A percentile compares a stretch with the other conserved stretches of the same genome.
These are phyloP conservation scores for Scaptodrosophila latifasciaeformis DNA, from an alignment of 2,888 invertebrate genomes.

Conservation along the genomic window DNA sequence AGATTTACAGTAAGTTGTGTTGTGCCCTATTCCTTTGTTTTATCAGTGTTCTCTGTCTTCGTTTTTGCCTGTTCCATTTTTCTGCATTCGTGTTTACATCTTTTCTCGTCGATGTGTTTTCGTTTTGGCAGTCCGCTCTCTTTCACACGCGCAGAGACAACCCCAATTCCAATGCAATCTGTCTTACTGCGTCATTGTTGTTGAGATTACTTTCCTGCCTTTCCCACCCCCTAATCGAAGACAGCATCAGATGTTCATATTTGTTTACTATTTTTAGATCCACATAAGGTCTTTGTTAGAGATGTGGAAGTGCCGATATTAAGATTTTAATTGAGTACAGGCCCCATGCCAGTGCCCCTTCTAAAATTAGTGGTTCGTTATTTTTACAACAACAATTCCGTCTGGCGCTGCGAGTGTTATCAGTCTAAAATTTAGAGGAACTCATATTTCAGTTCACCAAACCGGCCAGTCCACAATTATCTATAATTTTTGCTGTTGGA, in stretches of 20 bases:
- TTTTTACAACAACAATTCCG: conserved; percentile 26
- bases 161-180: conserved; percentile 1
- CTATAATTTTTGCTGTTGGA: too few species aligned
- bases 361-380: too few species aligned
- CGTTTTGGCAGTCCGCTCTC: conserved; percentile 8
- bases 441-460: too few species aligned
- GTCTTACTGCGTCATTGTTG: conserved; percentile 41
- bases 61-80: background rate
- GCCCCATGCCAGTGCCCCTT: too few species aligned
- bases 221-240: conserved; percentile 15
- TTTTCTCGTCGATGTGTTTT: conserved; percentile 18
- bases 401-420: background rate
- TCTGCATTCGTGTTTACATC: conserved; percentile 21
- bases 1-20: conserved; percentile 56
- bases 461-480: too few species aligned
- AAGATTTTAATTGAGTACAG: too few species aligned
- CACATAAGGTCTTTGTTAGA: conserved; percentile 4
- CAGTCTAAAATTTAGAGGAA: too few species aligned
- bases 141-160: conserved; percentile 1
- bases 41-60: conserved; percentile 34
- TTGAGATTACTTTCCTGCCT: conserved; percentile 7
- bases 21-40: conserved; percentile 28
- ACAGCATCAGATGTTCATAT: conserved; percentile 36
- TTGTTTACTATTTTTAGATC: conserved; percentile 45
- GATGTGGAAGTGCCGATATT: too few species aligned